phyloP scores from a whole-genome alignment of 64 coral and sea anemone genomes.

The Dendrophyllia cribrosa region DNA sequence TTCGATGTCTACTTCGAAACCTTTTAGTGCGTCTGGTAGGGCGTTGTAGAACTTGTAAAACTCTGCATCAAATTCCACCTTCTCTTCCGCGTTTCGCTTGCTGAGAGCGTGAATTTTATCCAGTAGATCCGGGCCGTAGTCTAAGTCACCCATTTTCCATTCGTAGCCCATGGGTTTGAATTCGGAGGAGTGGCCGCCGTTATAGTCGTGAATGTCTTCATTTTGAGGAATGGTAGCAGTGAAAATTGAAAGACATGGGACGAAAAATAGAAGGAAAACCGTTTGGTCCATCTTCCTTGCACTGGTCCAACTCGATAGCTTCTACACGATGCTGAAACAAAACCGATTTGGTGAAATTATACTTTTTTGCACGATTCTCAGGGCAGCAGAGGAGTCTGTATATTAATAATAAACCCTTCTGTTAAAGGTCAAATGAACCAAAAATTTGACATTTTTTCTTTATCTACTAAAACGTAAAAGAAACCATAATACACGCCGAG shows the following conservation, averaged over 20 bases:
- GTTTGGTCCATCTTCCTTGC: neutral
- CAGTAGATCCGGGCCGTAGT: neutral
- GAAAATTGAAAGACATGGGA: neutral
- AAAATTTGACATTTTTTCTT: no score
- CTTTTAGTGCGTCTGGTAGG: slow-evolving; percentile 3
- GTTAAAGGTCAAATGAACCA: no score
- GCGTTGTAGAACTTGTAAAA: slow-evolving; percentile 5
- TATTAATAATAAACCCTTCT: no score
- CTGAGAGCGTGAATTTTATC: no score
- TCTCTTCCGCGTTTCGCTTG: neutral
- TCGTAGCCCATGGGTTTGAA: slow-evolving; percentile 48
- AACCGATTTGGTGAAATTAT: no score
- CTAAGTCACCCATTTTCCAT: neutral
- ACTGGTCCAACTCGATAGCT: no score
- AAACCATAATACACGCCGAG: no score
- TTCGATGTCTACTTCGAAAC: neutral
- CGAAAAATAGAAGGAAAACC: neutral
- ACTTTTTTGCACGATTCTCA: no score
- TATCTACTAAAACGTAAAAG: no score
- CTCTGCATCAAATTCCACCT: neutral
- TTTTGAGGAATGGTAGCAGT: neutral
- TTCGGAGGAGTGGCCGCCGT: slow-evolving; percentile 34
- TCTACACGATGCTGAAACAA: no score
- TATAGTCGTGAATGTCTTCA: neutral
- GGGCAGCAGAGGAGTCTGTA: no score